Conservation (phyloP, 1,140 invertebrate genomes). For the Asobara japonica region DNA sequence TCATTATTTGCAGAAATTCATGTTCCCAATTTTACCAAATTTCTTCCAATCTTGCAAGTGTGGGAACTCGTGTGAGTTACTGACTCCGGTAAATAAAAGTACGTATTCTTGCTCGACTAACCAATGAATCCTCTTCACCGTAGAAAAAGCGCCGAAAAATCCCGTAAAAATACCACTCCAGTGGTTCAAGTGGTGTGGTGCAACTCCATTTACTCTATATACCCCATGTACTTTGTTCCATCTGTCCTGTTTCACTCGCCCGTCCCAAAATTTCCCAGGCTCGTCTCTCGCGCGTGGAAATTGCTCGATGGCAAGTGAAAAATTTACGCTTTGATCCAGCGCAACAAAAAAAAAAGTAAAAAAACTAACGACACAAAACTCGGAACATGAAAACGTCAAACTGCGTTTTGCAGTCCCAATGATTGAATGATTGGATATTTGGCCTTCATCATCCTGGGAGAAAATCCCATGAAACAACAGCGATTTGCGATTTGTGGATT, state of each 20-base stretch:
- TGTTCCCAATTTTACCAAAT: too few relatives aligned
- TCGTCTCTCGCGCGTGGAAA: neutral
- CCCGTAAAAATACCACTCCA: slow-evolving; percentile 44
- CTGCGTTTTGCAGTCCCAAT: neutral
- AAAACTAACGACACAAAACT: too few relatives aligned
- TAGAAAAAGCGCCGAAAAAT: slow-evolving; percentile 41
- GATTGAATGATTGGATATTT: neutral
- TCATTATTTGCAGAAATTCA: too few relatives aligned
- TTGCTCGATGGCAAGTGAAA: neutral
- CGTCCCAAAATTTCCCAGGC: neutral
- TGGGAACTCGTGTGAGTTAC: slow-evolving; percentile 16
- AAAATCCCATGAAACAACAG: neutral
- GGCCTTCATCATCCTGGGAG: neutral
- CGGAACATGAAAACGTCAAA: neutral
- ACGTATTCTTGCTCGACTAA: slow-evolving; percentile 27
- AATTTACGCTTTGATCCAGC: neutral
- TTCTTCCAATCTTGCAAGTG: too few relatives aligned
- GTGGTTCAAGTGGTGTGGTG: neutral
- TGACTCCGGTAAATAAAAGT: slow-evolving; percentile 34
- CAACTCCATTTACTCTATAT: slow-evolving; percentile 1
- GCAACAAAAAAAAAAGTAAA: neutral
- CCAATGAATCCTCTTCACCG: slow-evolving; percentile 47
- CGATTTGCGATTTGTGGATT: neutral
- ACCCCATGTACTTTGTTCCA: neutral
- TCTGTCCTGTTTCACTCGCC: neutral